Base-by-base conservation (phyloP, 2,888 invertebrate species). In the Ophioninae sp. region DNA sequence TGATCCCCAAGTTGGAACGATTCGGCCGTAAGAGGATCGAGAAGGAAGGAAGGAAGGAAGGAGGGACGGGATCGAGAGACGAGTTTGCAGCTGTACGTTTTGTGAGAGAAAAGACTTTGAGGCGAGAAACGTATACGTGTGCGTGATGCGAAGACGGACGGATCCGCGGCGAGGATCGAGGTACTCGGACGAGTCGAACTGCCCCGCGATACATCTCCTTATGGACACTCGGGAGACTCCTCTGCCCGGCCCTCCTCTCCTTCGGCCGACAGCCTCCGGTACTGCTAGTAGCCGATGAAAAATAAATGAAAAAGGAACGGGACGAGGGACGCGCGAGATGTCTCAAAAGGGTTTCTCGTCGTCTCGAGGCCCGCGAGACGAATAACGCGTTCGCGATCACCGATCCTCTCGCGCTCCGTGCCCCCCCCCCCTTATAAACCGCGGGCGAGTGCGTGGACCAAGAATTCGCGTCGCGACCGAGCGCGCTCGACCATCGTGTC, bases 221-320 rank as follows among this genome's bases (percentile, higher is more conserved):
- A 86, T 87, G 86, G 86, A 87, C 86, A 86, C 85, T 86, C 84
- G 85, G 63, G 68, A 68, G 85, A 76, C 84, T 81, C 77, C 73
- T 71, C 58, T 30, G 67, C 56, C 51, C 22, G 30, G 13, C 69
- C 63, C 59, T 22, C 65, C 41, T 41, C 74, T 39, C 10, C 58
- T 30, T 41, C 20, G 9, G 30, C 30, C 30, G 2, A 2, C 30
- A 30, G 30, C 1, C 30, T 30, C 68, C 64, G 64, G 79, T 39
- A 59, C 63, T 80, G n/a, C n/a, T n/a, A n/a, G n/a, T n/a, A n/a
- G n/a, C n/a, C 80, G 81, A 78, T 77, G 39, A 51, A 65, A 56
- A 79, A 67, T 3, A 65, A 65, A 41, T 39, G 72, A 69, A 69
- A 0, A n/a, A 59, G 7, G 51, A 76, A 59, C 30, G 23, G 64